Evolutionary conservation across 1,140 invertebrate species (phyloP).

Genomic region (Doryteuthis pealeii): DNA sequence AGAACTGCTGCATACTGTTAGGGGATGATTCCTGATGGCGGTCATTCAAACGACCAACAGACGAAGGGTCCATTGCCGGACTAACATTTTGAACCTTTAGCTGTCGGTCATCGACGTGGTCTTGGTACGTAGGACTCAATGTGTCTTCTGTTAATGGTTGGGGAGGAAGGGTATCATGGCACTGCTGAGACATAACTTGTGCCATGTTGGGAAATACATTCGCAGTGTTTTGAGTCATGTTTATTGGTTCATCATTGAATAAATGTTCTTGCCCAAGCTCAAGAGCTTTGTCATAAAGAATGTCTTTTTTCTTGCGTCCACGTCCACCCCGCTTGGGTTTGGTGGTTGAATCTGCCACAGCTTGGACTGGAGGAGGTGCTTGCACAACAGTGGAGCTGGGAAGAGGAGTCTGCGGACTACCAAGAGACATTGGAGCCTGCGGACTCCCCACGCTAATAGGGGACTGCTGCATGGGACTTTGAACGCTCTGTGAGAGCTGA

Average conservation of each 20-base stretch:
- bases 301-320: conserved; percentile 41
- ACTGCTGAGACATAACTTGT: conserved; percentile 23
- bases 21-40: conserved; percentile 5
- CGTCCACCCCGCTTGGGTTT: conserved; percentile 43
- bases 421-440: conserved; percentile 30
- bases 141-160: conserved; percentile 9
- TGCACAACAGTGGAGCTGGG: conserved; percentile 37
- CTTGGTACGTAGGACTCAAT: conserved; percentile 21
- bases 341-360: conserved; percentile 53
- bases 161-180: conserved; percentile 5
- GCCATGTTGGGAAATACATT: conserved; percentile 17
- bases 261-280: conserved; percentile 5
- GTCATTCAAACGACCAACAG: background rate
- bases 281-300: conserved; percentile 6
- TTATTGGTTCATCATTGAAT: conserved; percentile 22
- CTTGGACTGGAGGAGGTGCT: conserved; percentile 43
- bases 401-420: conserved; percentile 34
- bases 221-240: conserved; percentile 14
- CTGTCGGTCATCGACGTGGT: conserved; percentile 4
- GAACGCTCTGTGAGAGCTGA: conserved; percentile 22
- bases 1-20: background rate
- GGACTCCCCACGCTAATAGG: conserved; percentile 37
- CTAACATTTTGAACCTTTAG: background rate
- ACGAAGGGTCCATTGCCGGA: background rate
- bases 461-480: conserved; percentile 43